A percentile compares a stretch with the other conserved stretches of the same genome.
phyloP scores from a whole-genome alignment of 1,140 invertebrate species.

The Leptoteleia sp. region DNA sequence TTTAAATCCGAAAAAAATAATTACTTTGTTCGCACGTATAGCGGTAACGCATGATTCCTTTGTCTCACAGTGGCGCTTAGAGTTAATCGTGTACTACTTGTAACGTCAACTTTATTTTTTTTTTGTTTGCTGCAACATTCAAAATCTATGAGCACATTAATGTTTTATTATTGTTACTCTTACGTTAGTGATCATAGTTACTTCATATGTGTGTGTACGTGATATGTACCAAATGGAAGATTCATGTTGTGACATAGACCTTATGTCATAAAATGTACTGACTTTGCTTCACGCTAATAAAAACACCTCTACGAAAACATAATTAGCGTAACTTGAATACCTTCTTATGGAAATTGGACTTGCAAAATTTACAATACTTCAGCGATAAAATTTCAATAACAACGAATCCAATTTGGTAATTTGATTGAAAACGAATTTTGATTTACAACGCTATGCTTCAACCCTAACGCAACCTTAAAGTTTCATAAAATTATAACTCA shows the following conservation, averaged over 20 bases:
- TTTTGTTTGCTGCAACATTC: conserved; percentile 64
- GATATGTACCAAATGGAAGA: conserved; percentile 82
- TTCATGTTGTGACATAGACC: conserved; percentile 71
- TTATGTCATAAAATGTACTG: conserved; percentile 61
- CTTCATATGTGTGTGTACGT: conserved; percentile 70
- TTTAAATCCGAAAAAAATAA: conserved; percentile 57
- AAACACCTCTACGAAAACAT: conserved; percentile 13
- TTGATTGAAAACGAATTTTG: too few relatives aligned
- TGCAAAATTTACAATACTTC: conserved; percentile 9
- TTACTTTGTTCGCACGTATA: conserved; percentile 41
- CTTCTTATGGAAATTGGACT: conserved; percentile 13
- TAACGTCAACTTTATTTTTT: conserved; percentile 51
- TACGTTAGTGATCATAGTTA: conserved; percentile 51
- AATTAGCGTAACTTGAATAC: conserved; percentile 5
- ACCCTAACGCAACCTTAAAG: too few relatives aligned
- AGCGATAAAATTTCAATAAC: too few relatives aligned
- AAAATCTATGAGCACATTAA: conserved; percentile 64
- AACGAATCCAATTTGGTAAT: too few relatives aligned
- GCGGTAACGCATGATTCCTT: conserved; percentile 40
- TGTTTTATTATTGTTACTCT: conserved; percentile 54
- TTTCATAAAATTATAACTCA: too few relatives aligned
- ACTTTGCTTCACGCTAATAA: conserved; percentile 38
- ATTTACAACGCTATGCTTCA: too few relatives aligned
- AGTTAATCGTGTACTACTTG: conserved; percentile 50
- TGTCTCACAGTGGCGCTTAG: conserved; percentile 49